Evolutionary conservation across 2,888 invertebrate species (phyloP), one percentile per base, ranked within the genome.

Genomic region (Neoascia interrupta): DNA sequence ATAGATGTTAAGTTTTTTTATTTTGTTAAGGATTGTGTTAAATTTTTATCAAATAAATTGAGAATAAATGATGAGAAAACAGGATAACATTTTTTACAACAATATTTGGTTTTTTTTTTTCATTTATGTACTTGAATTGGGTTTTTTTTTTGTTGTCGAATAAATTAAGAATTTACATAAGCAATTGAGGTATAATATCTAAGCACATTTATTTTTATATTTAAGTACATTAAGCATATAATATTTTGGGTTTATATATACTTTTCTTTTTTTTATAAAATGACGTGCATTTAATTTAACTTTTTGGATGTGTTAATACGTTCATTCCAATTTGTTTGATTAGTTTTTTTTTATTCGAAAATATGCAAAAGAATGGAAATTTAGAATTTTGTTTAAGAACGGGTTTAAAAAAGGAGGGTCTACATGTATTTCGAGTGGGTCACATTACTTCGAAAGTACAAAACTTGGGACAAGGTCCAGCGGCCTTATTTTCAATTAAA

Each of bases 161-260:
- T 51, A 63, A 51, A 60, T 47, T 37, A 60, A 63, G 54, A 47
- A 63, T 28, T 13, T 19, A 61, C n/a, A 39, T 63, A 31, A 60
- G n/a, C n/a, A n/a, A n/a, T 31, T 63, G 51, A 58, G 63, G 37
- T 13, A 51, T 37, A 31, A 43, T 70, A 43, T 54, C 56, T 68
- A 61, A 73, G 66, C 73, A 79, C 79, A 68, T 79, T 73, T 68
- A 68, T 73, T 54, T n/a, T n/a, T 56, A 68, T 79, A 56, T 49
- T 73, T 73, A 79, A 61, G 66, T 73, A 73, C 79, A 79, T 60
- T 61, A 41, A 23, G 43, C 68, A 18, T 56, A 54, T 56, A 51
- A 34, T 68, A 66, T 43, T 60, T 53, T 60, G 60, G 41, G 26
- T 51, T 45, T 41, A 31, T 39, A 1, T 74, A n/a, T 31, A 16